Percentiles rank a stretch among this genome's conserved stretches.
These are phyloP conservation scores for Lepidurus couesii DNA, from an alignment of 1,140 invertebrate genomes.

Conservation along the genomic window DNA sequence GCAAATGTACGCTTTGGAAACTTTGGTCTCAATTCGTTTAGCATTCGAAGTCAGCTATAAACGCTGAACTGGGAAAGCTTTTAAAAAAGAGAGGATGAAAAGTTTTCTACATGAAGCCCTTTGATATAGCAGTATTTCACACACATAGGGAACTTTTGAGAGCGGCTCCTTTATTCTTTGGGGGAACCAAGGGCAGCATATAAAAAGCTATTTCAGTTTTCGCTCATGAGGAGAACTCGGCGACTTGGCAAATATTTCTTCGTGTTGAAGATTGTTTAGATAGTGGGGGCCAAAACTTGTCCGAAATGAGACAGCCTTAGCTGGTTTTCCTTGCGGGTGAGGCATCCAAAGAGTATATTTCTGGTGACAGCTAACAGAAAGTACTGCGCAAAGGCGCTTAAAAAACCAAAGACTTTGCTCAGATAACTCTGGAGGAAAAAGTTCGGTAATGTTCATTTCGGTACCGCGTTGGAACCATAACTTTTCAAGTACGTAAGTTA, in stretches of 20 bases:
- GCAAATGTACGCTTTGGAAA: too few species aligned
- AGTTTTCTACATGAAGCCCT: slow-evolving; percentile 25
- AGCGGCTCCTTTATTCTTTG: too few species aligned
- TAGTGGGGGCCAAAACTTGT: not conserved
- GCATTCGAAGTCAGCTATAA: too few species aligned
- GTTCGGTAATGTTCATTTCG: too few species aligned
- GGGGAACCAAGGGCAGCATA: not conserved
- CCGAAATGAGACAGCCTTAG: not conserved
- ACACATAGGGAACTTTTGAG: too few species aligned
- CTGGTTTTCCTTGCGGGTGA: not conserved
- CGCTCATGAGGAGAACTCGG: not conserved
- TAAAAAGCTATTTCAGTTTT: not conserved
- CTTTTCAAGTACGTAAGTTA: too few species aligned
- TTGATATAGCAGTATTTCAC: not conserved
- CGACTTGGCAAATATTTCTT: slow-evolving; percentile 10
- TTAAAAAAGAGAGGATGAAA: not conserved
- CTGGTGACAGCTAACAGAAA: not conserved
- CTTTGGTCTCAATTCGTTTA: too few species aligned
- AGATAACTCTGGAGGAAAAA: too few species aligned
- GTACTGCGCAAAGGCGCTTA: not conserved
- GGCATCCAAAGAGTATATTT: not conserved
- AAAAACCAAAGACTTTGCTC: too few species aligned
- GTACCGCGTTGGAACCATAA: too few species aligned
- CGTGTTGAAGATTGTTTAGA: slow-evolving; percentile 1
- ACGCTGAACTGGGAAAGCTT: too few species aligned